These are phyloP conservation scores for Dicyrtoma fusca DNA, from an alignment of 2,888 invertebrate species.

Conservation along the genomic window DNA sequence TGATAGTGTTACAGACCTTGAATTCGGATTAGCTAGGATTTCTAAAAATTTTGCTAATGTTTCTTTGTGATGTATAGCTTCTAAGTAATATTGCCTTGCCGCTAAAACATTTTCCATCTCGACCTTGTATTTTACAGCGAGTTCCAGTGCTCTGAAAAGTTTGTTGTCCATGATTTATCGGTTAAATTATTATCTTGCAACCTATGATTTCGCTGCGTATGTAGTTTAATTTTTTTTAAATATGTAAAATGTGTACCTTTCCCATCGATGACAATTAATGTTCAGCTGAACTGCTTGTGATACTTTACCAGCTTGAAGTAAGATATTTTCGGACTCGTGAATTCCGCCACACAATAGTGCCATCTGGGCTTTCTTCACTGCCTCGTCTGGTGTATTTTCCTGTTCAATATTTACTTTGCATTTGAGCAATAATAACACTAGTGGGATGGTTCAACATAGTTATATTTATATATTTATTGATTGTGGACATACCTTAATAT, in stretches of 20 bases:
- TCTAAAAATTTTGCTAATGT: conserved; percentile 34
- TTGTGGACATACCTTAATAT: conserved; percentile 73
- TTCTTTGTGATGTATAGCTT: conserved; percentile 38
- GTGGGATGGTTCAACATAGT: neutral
- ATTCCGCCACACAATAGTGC: conserved; percentile 70
- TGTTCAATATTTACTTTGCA: neutral
- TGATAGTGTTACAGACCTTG: conserved; percentile 5
- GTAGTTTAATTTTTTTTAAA: neutral
- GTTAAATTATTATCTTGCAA: neutral
- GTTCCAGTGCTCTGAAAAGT: conserved; percentile 72
- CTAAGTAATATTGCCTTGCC: conserved; percentile 35
- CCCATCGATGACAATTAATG: conserved; percentile 74
- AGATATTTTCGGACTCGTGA: conserved; percentile 72
- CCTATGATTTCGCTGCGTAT: neutral
- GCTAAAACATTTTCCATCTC: conserved; percentile 69
- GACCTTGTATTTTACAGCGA: conserved; percentile 73
- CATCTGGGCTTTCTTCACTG: conserved; percentile 70
- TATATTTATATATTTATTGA: no score
- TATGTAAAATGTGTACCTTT: conserved; percentile 63
- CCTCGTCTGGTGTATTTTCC: conserved; percentile 63
- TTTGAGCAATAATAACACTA: neutral
- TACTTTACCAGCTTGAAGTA: conserved; percentile 70
- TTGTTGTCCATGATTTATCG: no score
- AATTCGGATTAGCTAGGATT: conserved; percentile 12
- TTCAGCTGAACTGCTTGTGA: conserved; percentile 74